phyloP scores from a whole-genome alignment of 2,113 vertebrate species.

The Microcebus tavaratra region DNA sequence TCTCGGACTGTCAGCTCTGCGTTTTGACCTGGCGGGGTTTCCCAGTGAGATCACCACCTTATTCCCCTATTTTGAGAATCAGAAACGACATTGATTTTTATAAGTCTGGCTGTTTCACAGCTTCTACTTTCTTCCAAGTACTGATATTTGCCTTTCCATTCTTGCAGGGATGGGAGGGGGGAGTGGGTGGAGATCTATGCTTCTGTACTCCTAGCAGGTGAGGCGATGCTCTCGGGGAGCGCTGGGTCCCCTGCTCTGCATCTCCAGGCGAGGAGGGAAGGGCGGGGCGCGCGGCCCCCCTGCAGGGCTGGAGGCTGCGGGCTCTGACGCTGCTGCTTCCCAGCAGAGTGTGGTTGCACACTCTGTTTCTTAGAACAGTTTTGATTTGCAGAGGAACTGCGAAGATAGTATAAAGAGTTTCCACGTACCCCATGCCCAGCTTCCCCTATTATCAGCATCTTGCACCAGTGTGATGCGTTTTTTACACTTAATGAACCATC shows the following conservation, averaged over 20 bases:
- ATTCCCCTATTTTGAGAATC: neutral
- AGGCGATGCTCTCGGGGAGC: neutral
- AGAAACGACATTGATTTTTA: neutral
- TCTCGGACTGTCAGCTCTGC: neutral
- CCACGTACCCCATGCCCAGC: neutral
- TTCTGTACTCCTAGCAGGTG: neutral
- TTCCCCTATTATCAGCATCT: neutral
- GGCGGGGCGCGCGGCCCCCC: accelerated
- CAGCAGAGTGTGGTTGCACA: too few relatives aligned
- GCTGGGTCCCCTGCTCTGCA: too few relatives aligned
- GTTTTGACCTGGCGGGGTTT: neutral
- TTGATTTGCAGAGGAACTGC: neutral
- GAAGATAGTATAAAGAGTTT: neutral
- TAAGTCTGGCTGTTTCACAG: neutral
- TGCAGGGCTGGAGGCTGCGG: neutral
- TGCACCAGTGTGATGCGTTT: neutral
- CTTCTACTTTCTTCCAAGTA: neutral
- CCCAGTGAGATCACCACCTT: neutral
- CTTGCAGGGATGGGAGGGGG: neutral
- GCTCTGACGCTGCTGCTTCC: neutral
- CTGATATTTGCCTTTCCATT: neutral
- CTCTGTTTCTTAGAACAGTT: neutral
- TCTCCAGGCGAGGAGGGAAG: too few relatives aligned
- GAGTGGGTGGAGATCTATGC: accelerated
- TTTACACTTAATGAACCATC: neutral